Conservation (phyloP, 23 tunicate species). For the Oikopleura dioica region DNA sequence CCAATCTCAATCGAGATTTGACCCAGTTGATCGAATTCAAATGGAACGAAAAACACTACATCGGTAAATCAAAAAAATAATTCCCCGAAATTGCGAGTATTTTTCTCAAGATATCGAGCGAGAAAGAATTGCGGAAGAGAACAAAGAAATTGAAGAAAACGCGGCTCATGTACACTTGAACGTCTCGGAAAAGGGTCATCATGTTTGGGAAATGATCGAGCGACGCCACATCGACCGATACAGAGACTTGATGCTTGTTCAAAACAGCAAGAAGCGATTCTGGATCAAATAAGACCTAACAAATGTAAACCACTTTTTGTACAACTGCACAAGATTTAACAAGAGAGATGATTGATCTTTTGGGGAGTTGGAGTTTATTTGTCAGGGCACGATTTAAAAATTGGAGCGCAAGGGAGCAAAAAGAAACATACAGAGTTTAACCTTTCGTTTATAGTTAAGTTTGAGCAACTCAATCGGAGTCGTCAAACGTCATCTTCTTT, state of each 20-base stretch:
- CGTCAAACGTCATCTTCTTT: not conserved
- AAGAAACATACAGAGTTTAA: too few relatives aligned
- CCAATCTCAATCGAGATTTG: not conserved
- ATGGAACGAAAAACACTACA: not conserved
- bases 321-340: too few relatives aligned
- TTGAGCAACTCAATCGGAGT: not conserved
- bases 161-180: not conserved
- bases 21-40: not conserved
- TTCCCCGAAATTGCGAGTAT: too few relatives aligned
- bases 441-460: too few relatives aligned
- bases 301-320: too few relatives aligned
- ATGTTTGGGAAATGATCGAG: not conserved
- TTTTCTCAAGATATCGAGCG: not conserved
- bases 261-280: not conserved
- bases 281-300: not conserved
- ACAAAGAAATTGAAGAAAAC: not conserved
- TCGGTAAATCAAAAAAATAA: too few relatives aligned
- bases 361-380: too few relatives aligned
- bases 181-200: not conserved
- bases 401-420: too few relatives aligned
- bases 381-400: too few relatives aligned
- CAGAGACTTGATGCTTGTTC: not conserved
- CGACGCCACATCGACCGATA: not conserved
- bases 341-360: too few relatives aligned
- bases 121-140: not conserved